phyloP scores from a whole-genome alignment of 2,797 vertebrate genomes.

The Falco concolor region DNA sequence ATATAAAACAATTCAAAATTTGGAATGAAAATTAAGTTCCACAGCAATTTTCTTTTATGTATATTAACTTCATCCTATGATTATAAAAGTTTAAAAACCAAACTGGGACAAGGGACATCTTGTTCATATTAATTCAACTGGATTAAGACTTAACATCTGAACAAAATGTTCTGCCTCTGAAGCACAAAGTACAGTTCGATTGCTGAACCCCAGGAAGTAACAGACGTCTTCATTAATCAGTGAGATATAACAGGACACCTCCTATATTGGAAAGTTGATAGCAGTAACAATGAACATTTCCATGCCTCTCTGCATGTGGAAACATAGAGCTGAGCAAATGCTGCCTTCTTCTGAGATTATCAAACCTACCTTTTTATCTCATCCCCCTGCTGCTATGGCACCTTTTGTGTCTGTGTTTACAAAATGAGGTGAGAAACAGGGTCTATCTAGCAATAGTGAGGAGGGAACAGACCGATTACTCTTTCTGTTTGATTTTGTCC shows the following conservation, averaged over 20 bases:
- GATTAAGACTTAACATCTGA: slow-evolving; percentile 30
- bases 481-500: background rate
- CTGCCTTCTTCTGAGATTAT: background rate
- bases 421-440: background rate
- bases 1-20: background rate
- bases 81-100: background rate
- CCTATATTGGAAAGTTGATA: background rate
- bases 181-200: background rate
- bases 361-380: background rate
- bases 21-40: background rate
- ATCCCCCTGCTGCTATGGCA: background rate
- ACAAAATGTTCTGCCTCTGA: slow-evolving; percentile 7
- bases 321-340: background rate
- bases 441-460: background rate
- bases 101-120: background rate
- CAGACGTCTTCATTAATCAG: background rate
- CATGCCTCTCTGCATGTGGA: background rate
- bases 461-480: background rate
- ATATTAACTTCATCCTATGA: background rate
- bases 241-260: background rate
- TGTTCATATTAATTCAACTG: slow-evolving; percentile 2
- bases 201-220: background rate
- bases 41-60: background rate
- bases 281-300: background rate
- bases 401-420: background rate